Base-by-base conservation (phyloP, 53 echinoderm and acorn worm species). In the Pentamera pediparva region DNA sequence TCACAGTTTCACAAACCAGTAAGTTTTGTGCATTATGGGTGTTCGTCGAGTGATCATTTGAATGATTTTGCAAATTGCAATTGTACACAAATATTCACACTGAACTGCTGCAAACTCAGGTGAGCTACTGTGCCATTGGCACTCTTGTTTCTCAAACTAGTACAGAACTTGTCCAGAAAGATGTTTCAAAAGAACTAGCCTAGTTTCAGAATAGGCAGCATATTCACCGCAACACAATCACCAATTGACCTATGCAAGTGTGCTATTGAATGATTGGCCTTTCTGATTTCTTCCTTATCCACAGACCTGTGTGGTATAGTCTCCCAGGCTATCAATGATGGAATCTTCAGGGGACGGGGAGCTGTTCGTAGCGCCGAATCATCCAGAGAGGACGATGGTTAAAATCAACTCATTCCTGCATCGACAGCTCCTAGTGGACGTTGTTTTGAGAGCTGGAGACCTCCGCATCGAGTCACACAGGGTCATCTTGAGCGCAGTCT, bases 401-500 rank as follows among this genome's bases (percentile, higher is more conserved):
- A 98, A 98, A 62, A 98, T 98, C 86, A 83, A 92, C 37, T 77
- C 75, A n/a, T 75, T 38, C 41, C 30, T 36, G 21, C 84, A 87
- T 62, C 65, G 81, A 35, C 88, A 86, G 22, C 88, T 92, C 76
- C 83, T 98, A 43, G 87, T 88, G 11, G 98, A 98, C 37, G 98
- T 98, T 0, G 65, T 92, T 20, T 69, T 98, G 56, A 91, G 50
- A 17, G 98, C 86, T 0, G 98, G 88, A 1, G 78, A 80, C 41
- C 71, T 84, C 6, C 87, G 98, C 3, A 98, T 98, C 24, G 92
- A 92, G 2, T 89, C 98, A 1, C 98, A 98, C 28, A 70, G 98
- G 32, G 85, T 98, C 32, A 91, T 98, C 17, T 84, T 98, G 21
- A 89, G 98, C 50, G 85, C 98, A 4, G 98, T 98, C 62, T 98